Base-by-base conservation (phyloP, 2,797 vertebrate genomes). In the Halcyon chelicuti region DNA sequence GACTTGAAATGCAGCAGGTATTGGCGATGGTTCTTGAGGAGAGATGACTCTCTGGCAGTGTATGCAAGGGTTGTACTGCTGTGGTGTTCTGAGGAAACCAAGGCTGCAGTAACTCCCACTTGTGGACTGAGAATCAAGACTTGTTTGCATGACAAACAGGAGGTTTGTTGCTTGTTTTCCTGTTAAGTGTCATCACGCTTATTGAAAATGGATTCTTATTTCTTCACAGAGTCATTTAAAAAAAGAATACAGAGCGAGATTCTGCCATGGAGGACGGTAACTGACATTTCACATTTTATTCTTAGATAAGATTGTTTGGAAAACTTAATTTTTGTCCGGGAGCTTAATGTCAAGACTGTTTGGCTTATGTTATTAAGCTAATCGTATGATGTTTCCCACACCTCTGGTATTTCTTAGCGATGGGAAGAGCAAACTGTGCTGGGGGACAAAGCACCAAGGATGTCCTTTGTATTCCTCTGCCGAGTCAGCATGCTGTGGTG, bases 181-280 rank as follows among this genome's bases (percentile, higher is more conserved):
- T 51, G 57, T 84, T 3, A 2, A 35, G 14, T 81, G 70, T 84
- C 31, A 35, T 21, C 13, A 11, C 65, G 28, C 63, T 90, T 88
- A 37, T 15, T 94, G 81, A 91, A 87, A 93, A 57, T 47, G 25
- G 5, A 16, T 86, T 84, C n/a, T 86, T 91, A 16, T 88, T 89
- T 96, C 35, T 96, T 97, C 85, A 96, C 94, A 98, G 98, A 87
- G 94, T 96, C 78, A 40, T 61, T 96, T 98, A 8, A 98, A 98
- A 92, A 97, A 92, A 62, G 79, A 49, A 39, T 98, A 98, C 80
- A 97, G 98, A 96, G 18, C 94, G 93, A 98, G 98, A 95, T 98
- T 97, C 94, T 97, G 97, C 93, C 83, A 47, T 2, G 72, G 71
- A 93, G 82, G 26, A 91, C 8, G 96, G 97, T 97, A 97, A 97